Evolutionary conservation across 2,888 invertebrate genomes (phyloP), one percentile per base, ranked within the genome.

Genomic region (Drosophila neonasuta): DNA sequence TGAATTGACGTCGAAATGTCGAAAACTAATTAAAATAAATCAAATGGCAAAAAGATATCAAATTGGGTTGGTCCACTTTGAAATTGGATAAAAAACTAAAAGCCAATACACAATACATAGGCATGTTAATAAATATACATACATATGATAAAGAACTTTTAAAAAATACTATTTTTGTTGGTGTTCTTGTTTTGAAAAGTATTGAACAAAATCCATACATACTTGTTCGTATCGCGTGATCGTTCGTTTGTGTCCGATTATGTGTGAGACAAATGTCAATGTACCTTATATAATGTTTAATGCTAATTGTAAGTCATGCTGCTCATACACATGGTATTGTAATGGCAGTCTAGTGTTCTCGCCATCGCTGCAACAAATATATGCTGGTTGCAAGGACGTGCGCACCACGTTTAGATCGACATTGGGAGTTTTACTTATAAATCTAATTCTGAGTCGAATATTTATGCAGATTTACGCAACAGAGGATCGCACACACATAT

Each of bases 261-360:
- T 70, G 57, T 76, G 79, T 72, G 61, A 77, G 68, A 66, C 80
- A 76, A 76, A 65, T 78, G 79, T 86, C 72, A 85, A 86, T 87
- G 78, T 74, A 69, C 71, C 86, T 83, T 87, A 86, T 73, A 61
- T 76, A 68, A 64, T 36, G 58, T 77, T 81, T 80, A 80, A 81
- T 81, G 76, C 85, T 80, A 80, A 83, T 80, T 80, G 83, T 87
- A 86, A 87, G 88, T 83, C 88, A 86, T 86, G 86, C 83, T 83
- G 83, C 83, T 78, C 83, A 83, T 87, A 86, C 77, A 79, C 80
- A 67, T 86, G 65, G 60, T 75, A 59, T 78, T 74, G 84, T 87
- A 87, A 84, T 83, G 83, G 83, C 83, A 83, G 83, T 83, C 74
- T 73, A 63, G 77, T 60, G 80, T 68, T 55, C 51, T 67, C 68